These are phyloP conservation scores for Nineta flava DNA, from an alignment of 2,888 invertebrate genomes.

Conservation along the genomic window DNA sequence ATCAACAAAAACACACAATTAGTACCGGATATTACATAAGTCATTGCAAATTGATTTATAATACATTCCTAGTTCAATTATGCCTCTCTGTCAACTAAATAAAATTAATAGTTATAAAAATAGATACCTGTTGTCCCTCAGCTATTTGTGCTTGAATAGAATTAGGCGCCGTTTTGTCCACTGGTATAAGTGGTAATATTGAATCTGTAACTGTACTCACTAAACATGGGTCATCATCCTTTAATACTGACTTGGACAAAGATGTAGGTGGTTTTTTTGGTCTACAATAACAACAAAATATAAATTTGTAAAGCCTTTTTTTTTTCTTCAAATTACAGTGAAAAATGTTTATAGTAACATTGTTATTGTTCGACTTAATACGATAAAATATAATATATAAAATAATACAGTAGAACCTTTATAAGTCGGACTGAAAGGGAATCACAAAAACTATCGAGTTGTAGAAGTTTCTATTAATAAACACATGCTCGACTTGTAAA, in stretches of 20 bases:
- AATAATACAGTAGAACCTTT: too few relatives aligned
- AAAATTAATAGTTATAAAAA: neutral
- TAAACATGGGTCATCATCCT: constrained; percentile 32
- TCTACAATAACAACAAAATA: constrained; percentile 8
- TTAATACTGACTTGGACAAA: constrained; percentile 8
- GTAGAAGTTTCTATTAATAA: too few relatives aligned
- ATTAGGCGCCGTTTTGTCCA: constrained; percentile 10
- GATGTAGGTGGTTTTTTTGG: constrained; percentile 13
- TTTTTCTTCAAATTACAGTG: neutral
- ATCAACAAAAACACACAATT: neutral
- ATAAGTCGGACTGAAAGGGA: too few relatives aligned
- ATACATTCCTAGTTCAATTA: neutral
- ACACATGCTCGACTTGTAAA: too few relatives aligned
- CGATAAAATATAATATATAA: too few relatives aligned
- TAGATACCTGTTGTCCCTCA: constrained; percentile 14
- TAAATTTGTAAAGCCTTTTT: neutral
- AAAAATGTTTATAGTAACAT: neutral
- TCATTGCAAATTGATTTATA: too few relatives aligned
- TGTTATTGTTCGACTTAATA: too few relatives aligned
- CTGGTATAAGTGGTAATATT: constrained; percentile 24
- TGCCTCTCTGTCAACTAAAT: neutral
- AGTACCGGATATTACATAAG: neutral
- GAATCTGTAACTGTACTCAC: constrained; percentile 24
- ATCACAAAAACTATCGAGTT: too few relatives aligned
- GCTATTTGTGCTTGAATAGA: constrained; percentile 10